These are phyloP conservation scores for Syngnathus scovelli DNA, from an alignment of 2,113 vertebrate genomes.

Conservation along the genomic window DNA sequence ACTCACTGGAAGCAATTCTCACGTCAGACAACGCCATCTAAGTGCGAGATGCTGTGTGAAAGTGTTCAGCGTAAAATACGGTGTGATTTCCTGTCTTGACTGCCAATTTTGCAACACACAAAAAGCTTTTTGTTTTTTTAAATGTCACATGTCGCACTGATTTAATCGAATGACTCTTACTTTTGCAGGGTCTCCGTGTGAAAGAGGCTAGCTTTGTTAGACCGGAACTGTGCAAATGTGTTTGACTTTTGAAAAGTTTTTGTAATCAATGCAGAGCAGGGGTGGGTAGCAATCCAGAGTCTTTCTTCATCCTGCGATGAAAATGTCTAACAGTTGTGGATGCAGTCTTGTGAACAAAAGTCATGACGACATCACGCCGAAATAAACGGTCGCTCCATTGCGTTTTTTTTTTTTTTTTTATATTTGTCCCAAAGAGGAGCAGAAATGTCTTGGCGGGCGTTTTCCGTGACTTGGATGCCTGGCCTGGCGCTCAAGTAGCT, in stretches of 20 bases:
- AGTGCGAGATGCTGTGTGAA: too few species aligned
- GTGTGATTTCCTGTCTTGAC: too few species aligned
- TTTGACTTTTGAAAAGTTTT: constrained; percentile 5
- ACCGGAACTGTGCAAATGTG: constrained; percentile 20
- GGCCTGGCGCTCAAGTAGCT: constrained; percentile 61
- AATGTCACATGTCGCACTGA: too few species aligned
- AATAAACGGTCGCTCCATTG: background rate
- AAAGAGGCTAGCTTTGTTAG: constrained; percentile 31
- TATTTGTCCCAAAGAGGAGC: background rate
- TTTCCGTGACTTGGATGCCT: constrained; percentile 54
- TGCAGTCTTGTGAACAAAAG: background rate
- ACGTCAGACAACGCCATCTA: too few species aligned
- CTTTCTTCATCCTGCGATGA: background rate
- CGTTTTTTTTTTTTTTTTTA: background rate
- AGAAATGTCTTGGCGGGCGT: constrained; percentile 11
- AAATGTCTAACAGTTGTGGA: constrained; percentile 1
- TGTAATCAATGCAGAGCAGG: background rate
- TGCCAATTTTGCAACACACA: too few species aligned
- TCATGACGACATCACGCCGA: background rate
- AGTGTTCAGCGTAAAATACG: too few species aligned
- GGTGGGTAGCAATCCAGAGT: background rate
- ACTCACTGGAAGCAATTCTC: too few species aligned
- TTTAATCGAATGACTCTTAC: background rate
- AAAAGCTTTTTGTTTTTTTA: too few species aligned
- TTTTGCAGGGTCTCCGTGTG: constrained; percentile 48